Evolutionary conservation across 1,140 invertebrate species (phyloP), one percentile per base, ranked within the genome.

Genomic region (Pachypsylla venusta): DNA sequence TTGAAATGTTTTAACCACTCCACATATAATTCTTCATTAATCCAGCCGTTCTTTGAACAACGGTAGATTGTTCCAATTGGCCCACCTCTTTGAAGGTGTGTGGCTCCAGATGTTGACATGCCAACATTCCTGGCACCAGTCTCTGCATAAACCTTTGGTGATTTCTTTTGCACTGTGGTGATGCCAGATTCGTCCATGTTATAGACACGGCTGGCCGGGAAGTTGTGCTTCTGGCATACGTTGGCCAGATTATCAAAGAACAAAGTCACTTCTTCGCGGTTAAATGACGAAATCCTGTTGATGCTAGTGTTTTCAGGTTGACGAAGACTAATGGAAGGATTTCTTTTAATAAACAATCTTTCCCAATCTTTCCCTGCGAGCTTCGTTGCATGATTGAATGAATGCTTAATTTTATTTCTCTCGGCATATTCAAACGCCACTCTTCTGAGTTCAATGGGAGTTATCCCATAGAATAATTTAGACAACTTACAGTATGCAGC

Each of bases 1-100:
- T 39, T 39, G 58, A 67, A 68, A 64, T 65, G 63, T 54, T 65
- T 58, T 16, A 70, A 55, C 66, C 67, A 70, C 19, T 55, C 63
- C 28, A 66, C 25, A 67, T 70, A 68, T 60, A 70, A 57, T 0
- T 65, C 54, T 64, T 69, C 62, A 57, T 67, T 69, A 48, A 64
- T 68, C 61, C 64, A 70, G 24, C 68, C 66, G 27, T 64, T 65
- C 39, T 65, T 60, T 35, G 65, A 70, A 48, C 42, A 48, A 3
- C 42, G 4, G 42, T 48, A 48, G 25, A 48, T 48, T 48, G 68
- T 65, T 39, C 64, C 62, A 54, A 60, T n/a, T 57, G 70, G 69
- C 12, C 67, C 69, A 63, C 66, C 60, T 62, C 64, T 66, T 59
- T 66, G 60, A 56, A 72, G 64, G 19, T 58, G 20, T 56, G 54